Conservation (phyloP, 1,140 invertebrate genomes). For the Oryctes rhinoceros region DNA sequence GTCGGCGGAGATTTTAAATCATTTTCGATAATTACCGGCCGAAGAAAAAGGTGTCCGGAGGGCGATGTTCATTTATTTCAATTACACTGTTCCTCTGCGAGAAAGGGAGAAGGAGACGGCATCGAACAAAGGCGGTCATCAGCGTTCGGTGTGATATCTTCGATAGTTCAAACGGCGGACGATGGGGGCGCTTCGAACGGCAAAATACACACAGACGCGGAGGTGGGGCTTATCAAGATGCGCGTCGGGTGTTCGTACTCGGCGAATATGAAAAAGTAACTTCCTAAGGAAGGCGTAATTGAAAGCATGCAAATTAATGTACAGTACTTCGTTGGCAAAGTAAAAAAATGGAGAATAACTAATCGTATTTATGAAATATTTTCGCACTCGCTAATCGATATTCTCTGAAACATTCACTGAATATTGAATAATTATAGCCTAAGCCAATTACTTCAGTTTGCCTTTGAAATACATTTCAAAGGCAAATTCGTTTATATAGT, state of each 20-base stretch:
- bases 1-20: background rate
- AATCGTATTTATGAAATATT: background rate
- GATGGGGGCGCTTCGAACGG: background rate
- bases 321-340: background rate
- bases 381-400: background rate
- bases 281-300: background rate
- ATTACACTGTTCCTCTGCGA: background rate
- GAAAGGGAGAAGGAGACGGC: too few relatives aligned
- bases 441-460: too few relatives aligned
- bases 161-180: background rate
- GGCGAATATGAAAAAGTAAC: conserved; percentile 7
- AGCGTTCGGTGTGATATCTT: background rate
- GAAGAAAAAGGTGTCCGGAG: conserved; percentile 2
- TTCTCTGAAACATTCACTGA: background rate
- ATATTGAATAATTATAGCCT: background rate
- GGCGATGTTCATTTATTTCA: conserved; percentile 14
- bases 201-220: background rate
- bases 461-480: too few relatives aligned
- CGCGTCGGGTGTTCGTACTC: background rate
- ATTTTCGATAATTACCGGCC: conserved; percentile 9
- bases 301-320: conserved; percentile 3
- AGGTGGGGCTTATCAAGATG: background rate
- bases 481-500: too few relatives aligned
- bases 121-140: conserved; percentile 11
- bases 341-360: background rate